phyloP scores from a whole-genome alignment of 35 echinoderm and acorn worm genomes.

The Apostichopus japonicus region DNA sequence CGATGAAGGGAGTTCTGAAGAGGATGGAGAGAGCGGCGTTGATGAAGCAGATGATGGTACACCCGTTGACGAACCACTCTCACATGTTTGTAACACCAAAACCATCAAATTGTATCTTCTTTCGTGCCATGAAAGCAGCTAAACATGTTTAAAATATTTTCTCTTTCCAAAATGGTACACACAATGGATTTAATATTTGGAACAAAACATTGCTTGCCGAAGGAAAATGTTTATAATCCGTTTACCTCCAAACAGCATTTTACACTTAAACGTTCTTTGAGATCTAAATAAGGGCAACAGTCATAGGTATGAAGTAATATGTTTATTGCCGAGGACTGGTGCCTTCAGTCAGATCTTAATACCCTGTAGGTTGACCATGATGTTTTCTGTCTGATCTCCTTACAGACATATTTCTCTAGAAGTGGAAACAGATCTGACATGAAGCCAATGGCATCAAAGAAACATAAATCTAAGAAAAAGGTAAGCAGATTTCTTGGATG shows the following conservation, averaged over 20 bases:
- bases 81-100: neutral
- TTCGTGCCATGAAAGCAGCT: neutral
- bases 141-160: too few species aligned
- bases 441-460: constrained; percentile 42
- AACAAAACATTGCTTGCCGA: too few species aligned
- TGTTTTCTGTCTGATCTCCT: neutral
- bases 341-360: neutral
- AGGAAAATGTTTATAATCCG: too few species aligned
- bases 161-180: too few species aligned
- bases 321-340: neutral
- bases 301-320: neutral
- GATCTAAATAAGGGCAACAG: too few species aligned
- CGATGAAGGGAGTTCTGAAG: neutral
- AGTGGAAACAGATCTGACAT: constrained; percentile 61
- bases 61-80: constrained; percentile 34
- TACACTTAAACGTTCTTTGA: too few species aligned
- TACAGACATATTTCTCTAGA: constrained; percentile 61
- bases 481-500: neutral
- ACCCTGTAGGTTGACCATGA: neutral
- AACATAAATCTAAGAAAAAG: constrained; percentile 38
- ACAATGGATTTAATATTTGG: too few species aligned
- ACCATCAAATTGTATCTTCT: too few species aligned
- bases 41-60: constrained; percentile 40
- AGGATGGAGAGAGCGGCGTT: neutral
- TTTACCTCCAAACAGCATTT: too few species aligned